Percentiles rank a stretch among this genome's conserved stretches.
Evolutionary conservation across 2,797 vertebrate genomes (phyloP).

Genomic region (Smutsia temminckii): DNA sequence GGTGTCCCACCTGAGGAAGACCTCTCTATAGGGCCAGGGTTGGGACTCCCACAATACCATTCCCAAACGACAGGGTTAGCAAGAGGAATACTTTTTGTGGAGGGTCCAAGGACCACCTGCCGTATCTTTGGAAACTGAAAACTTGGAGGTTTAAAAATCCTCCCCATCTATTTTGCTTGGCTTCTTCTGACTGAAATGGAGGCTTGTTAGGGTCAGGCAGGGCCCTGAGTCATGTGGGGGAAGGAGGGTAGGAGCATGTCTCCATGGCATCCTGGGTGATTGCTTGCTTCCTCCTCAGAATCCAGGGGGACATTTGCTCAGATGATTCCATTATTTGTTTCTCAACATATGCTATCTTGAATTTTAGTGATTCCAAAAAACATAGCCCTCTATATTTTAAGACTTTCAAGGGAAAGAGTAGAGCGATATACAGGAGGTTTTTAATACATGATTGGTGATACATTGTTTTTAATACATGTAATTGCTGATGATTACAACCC

Average conservation of each 20-base stretch:
- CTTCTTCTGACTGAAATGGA: background rate
- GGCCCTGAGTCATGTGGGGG: background rate
- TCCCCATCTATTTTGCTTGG: background rate
- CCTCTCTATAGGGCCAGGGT: too few relatives aligned
- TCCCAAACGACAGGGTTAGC: background rate
- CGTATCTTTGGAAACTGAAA: background rate
- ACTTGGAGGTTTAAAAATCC: background rate
- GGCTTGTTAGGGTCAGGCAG: background rate
- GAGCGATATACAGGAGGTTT: background rate
- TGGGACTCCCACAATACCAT: background rate
- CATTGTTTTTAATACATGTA: slow-evolving; percentile 4
- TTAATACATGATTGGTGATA: background rate
- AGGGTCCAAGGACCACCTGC: background rate
- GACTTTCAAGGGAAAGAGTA: background rate
- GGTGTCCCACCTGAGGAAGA: background rate
- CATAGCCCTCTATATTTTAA: background rate
- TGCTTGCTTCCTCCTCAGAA: background rate
- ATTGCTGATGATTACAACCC: background rate
- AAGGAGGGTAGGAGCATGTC: background rate
- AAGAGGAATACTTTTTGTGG: background rate
- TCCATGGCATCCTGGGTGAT: background rate
- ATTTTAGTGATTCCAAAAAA: background rate
- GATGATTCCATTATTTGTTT: background rate
- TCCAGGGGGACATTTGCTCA: background rate
- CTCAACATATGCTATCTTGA: background rate